Percentiles rank a stretch among this genome's conserved stretches.
phyloP scores from a whole-genome alignment of 2,113 vertebrate species.

The Mustela lutreola region DNA sequence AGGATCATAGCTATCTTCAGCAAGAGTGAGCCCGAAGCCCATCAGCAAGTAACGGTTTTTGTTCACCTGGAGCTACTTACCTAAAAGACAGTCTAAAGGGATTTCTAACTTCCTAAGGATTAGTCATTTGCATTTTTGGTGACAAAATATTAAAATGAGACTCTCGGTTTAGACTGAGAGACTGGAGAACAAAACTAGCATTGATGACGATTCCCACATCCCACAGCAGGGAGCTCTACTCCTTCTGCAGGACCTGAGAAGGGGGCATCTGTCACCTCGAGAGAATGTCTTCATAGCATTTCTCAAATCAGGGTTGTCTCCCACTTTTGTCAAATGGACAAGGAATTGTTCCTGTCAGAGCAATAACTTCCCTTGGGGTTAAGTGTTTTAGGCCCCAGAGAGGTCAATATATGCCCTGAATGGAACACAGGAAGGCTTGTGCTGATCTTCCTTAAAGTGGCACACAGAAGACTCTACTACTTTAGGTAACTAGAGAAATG shows the following conservation, averaged over 20 bases:
- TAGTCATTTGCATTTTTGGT: not conserved
- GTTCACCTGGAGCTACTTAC: not conserved
- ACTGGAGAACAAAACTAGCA: not conserved
- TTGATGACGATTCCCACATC: not conserved
- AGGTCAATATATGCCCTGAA: not conserved
- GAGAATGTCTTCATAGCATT: too few relatives aligned
- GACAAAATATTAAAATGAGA: not conserved
- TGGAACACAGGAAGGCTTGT: not conserved
- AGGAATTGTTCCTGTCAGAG: not conserved
- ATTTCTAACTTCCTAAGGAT: not conserved
- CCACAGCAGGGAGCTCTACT: not conserved
- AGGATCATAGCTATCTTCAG: not conserved
- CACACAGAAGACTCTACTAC: not conserved
- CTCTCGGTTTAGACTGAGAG: not conserved
- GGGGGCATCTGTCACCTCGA: not conserved
- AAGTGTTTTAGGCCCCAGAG: not conserved
- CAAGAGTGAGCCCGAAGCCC: not conserved
- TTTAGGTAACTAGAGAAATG: not conserved
- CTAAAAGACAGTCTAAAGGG: not conserved
- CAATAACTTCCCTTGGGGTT: not conserved
- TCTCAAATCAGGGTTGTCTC: too few relatives aligned
- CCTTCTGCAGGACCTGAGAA: not conserved
- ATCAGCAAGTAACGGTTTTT: not conserved
- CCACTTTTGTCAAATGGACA: too few relatives aligned
- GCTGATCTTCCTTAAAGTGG: not conserved